Evolutionary conservation across 2,888 invertebrate genomes (phyloP), one percentile per base, ranked within the genome.

Genomic region (Panopea generosa): DNA sequence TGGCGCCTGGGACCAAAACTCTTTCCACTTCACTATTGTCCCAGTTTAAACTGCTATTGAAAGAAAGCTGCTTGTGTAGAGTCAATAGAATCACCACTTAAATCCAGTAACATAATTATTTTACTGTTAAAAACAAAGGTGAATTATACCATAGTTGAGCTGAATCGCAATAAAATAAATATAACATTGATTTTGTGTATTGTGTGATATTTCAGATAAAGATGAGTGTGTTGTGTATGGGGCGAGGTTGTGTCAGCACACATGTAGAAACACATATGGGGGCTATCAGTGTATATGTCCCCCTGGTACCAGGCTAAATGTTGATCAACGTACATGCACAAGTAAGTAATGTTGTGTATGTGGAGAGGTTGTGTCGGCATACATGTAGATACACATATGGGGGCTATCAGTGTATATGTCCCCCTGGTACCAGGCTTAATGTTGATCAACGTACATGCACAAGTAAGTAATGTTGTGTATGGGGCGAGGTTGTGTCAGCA

Each of bases 221-320:
- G 68, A 87, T 59, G 87, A 87, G 52, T 87, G 87, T 65, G 18
- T 22, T 0, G 18, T 45, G 56, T 63, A 80, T 55, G 66, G 69
- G 6, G 52, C 47, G 2, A 63, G 67, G 1, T 67, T 80, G 20
- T 87, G 87, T 67, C 69, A 84, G 59, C 69, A 82, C 38, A 63
- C 67, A 47, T 87, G 87, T 68, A 63, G 83, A 16, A 87, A 86
- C 61, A 86, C 87, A 0, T 73, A 73, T 24, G 87, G 87, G 16
- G 74, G 83, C 33, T 87, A 76, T 61, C 62, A 77, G 50, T 87
- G 87, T 76, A 49, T 85, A 18, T 87, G 87, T 76, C 84, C 86
- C 0, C 84, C 80, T 2, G 86, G 86, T 16, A 77, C 80, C 24
- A 60, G 72, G 26, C 72, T 87, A 6, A 66, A 72, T 2, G 22